Evolutionary conservation across 2,888 invertebrate genomes (phyloP).

Genomic region (Lordiphosa fenestrarum): DNA sequence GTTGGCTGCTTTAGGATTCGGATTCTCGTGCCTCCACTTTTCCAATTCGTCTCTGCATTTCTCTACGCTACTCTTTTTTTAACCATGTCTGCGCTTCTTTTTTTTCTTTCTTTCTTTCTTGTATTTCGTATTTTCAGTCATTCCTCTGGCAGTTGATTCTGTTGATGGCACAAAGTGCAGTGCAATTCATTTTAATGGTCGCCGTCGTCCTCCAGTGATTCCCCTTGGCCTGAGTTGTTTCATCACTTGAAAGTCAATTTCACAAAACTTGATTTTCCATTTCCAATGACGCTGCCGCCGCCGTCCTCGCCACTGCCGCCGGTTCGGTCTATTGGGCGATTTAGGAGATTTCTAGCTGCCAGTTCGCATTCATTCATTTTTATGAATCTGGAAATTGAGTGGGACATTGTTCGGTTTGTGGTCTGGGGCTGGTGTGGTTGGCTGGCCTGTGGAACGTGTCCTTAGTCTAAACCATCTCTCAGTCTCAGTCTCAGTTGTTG

Average conservation of each 20-base stretch:
- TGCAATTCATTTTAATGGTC: conserved; percentile 77
- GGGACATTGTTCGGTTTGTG: conserved; percentile 70
- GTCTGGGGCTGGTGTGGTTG: conserved; percentile 22
- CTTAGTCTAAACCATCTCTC: conserved; percentile 21
- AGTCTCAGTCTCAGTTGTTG: conserved; percentile 1
- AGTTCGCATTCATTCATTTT: conserved; percentile 65
- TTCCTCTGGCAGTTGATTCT: conserved; percentile 72
- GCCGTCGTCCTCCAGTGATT: conserved; percentile 30
- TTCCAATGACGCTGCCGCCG: conserved; percentile 49
- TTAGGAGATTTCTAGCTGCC: conserved; percentile 48
- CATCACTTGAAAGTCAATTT: conserved; percentile 79
- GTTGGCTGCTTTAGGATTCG: conserved; percentile 53
- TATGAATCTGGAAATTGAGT: conserved; percentile 70
- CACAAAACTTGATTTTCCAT: conserved; percentile 76
- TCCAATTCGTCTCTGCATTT: conserved; percentile 45
- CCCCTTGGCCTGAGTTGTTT: conserved; percentile 14
- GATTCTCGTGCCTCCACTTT: conserved; percentile 47
- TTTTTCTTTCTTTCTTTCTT: conserved; percentile 41
- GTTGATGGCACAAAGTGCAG: conserved; percentile 77
- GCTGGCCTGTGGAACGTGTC: conserved; percentile 36
- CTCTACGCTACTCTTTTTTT: conserved; percentile 17
- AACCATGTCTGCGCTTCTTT: conserved; percentile 14
- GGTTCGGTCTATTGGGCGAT: conserved; percentile 38
- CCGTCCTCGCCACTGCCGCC: conserved; percentile 2
- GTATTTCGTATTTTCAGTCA: conserved; percentile 73